phyloP scores from a whole-genome alignment of 2,113 vertebrate genomes.

The Gambusia affinis region DNA sequence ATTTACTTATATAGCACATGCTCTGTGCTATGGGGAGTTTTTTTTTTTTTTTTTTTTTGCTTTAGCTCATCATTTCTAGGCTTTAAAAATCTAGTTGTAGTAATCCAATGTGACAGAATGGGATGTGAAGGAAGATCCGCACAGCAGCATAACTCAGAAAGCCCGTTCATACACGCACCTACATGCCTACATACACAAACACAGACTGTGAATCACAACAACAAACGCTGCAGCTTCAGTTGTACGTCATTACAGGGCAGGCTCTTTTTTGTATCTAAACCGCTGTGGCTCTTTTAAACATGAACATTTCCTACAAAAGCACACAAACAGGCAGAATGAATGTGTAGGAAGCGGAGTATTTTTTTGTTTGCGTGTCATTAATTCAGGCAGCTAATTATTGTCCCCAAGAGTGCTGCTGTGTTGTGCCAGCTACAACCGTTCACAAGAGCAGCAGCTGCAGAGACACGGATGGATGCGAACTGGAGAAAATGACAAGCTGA shows the following conservation, averaged over 20 bases:
- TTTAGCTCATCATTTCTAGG: slow-evolving; percentile 41
- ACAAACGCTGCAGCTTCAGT: slow-evolving; percentile 33
- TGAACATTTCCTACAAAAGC: slow-evolving; percentile 37
- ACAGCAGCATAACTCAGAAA: not conserved
- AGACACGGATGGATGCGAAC: not conserved
- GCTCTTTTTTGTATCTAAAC: not conserved
- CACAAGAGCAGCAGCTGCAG: slow-evolving; percentile 38
- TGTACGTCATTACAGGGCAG: slow-evolving; percentile 28
- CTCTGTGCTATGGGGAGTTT: not conserved
- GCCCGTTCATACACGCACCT: not conserved
- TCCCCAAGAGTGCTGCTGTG: slow-evolving; percentile 40
- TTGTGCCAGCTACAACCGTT: slow-evolving; percentile 33
- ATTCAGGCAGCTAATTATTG: slow-evolving; percentile 54
- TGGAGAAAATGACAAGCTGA: slow-evolving; percentile 32
- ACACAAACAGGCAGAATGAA: slow-evolving; percentile 29
- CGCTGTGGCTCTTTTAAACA: slow-evolving; percentile 42
- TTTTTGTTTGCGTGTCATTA: slow-evolving; percentile 51
- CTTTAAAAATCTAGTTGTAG: slow-evolving; percentile 47
- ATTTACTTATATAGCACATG: slow-evolving; percentile 4
- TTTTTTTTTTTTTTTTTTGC: slow-evolving; percentile 6
- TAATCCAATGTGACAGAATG: slow-evolving; percentile 45
- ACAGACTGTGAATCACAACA: slow-evolving; percentile 25
- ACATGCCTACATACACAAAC: not conserved
- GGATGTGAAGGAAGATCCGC: slow-evolving; percentile 16
- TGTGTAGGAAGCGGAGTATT: slow-evolving; percentile 39